A percentile compares a stretch with the other conserved stretches of the same genome.
Conservation (phyloP, 2,888 invertebrate genomes). For the Falcaria lacertinaria region DNA sequence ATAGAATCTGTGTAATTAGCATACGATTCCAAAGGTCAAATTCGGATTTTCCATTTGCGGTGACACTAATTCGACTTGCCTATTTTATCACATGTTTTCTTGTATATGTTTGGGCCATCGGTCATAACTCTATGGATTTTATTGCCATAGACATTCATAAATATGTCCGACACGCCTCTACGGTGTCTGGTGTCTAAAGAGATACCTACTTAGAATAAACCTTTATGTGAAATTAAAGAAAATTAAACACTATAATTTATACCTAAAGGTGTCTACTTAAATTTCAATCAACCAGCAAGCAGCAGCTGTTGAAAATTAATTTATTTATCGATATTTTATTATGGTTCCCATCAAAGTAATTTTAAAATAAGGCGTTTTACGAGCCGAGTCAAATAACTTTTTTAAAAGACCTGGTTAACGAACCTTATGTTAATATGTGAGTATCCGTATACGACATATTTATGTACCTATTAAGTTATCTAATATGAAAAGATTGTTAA, state of each 20-base stretch:
- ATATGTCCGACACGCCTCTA: slow-evolving; percentile 44
- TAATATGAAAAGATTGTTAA: no score
- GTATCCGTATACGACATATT: no score
- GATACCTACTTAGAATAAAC: slow-evolving; percentile 25
- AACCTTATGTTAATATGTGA: no score
- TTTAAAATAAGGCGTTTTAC: not conserved
- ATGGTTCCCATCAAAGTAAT: not conserved
- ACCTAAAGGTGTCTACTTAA: slow-evolving; percentile 1
- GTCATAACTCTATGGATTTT: slow-evolving; percentile 57
- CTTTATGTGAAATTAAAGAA: slow-evolving; percentile 20
- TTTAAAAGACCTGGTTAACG: no score
- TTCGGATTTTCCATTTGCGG: slow-evolving; percentile 58
- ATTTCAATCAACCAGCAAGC: not conserved
- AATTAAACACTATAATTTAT: slow-evolving; percentile 18
- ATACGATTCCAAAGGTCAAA: slow-evolving; percentile 46
- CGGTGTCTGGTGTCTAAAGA: slow-evolving; percentile 45
- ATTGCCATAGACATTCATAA: slow-evolving; percentile 54
- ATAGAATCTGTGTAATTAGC: slow-evolving; percentile 54
- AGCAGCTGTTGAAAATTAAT: not conserved
- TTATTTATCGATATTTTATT: not conserved
- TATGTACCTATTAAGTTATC: no score
- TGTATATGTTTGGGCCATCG: slow-evolving; percentile 36
- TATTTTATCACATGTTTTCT: slow-evolving; percentile 64
- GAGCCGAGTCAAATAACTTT: no score
- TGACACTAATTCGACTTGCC: slow-evolving; percentile 54